Conservation (phyloP, 2,888 invertebrate species). For the Apamea crenata region DNA sequence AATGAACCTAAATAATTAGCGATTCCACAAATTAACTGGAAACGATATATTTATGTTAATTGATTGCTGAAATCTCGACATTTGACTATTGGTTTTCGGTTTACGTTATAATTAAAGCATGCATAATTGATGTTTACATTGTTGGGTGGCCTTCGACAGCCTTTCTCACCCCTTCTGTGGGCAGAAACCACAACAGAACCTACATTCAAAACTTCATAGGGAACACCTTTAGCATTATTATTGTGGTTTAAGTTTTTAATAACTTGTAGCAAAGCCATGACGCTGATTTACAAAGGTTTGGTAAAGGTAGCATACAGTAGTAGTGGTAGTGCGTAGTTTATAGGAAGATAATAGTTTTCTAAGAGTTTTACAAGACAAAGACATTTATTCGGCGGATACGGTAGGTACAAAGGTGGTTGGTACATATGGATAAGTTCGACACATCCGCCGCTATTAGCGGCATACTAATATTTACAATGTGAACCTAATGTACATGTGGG, state of each 20-base stretch:
- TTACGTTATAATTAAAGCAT: conserved; percentile 29
- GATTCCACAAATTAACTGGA: conserved; percentile 9
- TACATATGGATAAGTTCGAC: too few species aligned
- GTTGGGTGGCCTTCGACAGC: conserved; percentile 15
- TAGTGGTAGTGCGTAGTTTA: too few species aligned
- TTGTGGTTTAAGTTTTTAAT: background rate
- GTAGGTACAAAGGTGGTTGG: too few species aligned
- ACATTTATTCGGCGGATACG: too few species aligned
- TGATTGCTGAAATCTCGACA: conserved; percentile 21
- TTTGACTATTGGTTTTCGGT: conserved; percentile 27
- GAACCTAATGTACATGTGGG: too few species aligned
- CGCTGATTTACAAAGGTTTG: background rate
- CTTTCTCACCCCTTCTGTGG: conserved; percentile 2
- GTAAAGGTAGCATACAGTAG: background rate
- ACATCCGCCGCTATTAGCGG: too few species aligned
- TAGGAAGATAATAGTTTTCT: background rate
- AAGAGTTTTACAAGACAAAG: too few species aligned
- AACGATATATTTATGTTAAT: background rate
- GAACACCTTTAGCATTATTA: conserved; percentile 3
- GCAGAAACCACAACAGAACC: background rate
- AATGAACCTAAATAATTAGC: conserved; percentile 25
- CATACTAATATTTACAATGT: too few species aligned
- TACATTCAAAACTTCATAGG: background rate
- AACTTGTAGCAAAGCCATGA: background rate
- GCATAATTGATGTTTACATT: conserved; percentile 17